Evolutionary conservation across 1,140 invertebrate genomes (phyloP), one percentile per base, ranked within the genome.

Genomic region (Charaxes varanes): DNA sequence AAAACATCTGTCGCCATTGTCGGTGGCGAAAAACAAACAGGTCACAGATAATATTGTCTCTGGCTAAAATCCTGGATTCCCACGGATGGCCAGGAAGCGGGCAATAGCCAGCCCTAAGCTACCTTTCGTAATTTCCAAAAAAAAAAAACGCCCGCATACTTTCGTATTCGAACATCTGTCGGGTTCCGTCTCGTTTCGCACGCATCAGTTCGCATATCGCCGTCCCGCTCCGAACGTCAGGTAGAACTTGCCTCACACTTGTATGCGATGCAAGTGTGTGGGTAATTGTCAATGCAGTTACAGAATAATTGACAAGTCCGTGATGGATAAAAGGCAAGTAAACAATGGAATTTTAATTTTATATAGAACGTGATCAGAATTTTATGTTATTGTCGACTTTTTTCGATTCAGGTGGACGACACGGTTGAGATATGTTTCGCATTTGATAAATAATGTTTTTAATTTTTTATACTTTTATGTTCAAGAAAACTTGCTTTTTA

Each of bases 91-190:
- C 64, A 62, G 64, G 58, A 65, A 65, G 58, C 57, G 43, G 40
- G 28, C 21, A 44, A 53, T 58, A 58, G 34, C 47, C 53, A 54
- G 56, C 48, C 52, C 63, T 63, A 57, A 60, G 51, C 55, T 60
- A 61, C 59, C 59, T 60, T 55, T 40, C 42, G 28, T 35, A 48
- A 41, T 28, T 37, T 45, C 18, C 46, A 45, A 56, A 42, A 42
- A 64, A 62, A 67, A 65, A 65, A 58, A 51, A 54, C 51, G 47
- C 57, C 57, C 57, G 50, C 64, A 61, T 59, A 53, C 53, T 59
- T 62, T 62, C 42, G 37, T 54, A 51, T 47, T 30, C 33, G 55
- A 69, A 69, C 65, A 69, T 66, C 65, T 69, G 65, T 65, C 62
- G 45, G 35, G 31, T 36, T 43, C 37, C 4, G 8, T 65, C 59